Conservation (phyloP, 2,797 vertebrate genomes). For the Limnodromus scolopaceus region DNA sequence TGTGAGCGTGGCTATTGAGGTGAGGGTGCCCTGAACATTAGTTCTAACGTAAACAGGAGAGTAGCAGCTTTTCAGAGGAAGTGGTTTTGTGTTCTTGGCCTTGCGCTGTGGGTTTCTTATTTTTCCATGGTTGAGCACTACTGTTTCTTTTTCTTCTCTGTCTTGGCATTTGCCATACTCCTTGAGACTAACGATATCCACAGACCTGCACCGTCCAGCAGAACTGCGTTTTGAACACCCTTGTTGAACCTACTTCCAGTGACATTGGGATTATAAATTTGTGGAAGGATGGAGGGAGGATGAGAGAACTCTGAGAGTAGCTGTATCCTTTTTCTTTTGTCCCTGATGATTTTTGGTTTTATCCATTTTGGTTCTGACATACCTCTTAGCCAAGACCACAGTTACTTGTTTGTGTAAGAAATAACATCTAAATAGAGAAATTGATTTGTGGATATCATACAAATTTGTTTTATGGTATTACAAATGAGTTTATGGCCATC, state of each 20-base stretch:
- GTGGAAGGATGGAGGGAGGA: background rate
- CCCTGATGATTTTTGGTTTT: background rate
- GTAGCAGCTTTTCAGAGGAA: constrained; percentile 46
- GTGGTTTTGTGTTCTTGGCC: constrained; percentile 55
- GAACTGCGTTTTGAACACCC: background rate
- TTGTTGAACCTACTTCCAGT: background rate
- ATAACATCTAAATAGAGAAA: constrained; percentile 41
- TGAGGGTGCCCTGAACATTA: background rate
- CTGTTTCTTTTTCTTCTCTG: constrained; percentile 5
- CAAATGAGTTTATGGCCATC: constrained; percentile 50
- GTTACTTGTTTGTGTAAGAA: constrained; percentile 39
- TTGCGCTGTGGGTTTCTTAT: constrained; percentile 43
- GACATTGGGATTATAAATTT: background rate
- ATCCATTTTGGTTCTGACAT: background rate
- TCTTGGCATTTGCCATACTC: background rate
- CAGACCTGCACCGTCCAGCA: background rate
- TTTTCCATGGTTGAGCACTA: constrained; percentile 15
- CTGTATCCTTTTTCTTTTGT: background rate
- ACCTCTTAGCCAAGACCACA: background rate
- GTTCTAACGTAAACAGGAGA: background rate
- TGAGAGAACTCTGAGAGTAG: background rate
- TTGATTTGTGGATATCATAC: constrained; percentile 49
- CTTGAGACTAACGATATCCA: background rate
- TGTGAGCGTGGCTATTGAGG: background rate
- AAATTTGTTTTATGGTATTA: constrained; percentile 38